Evolutionary conservation across 2,797 vertebrate genomes (phyloP).

Genomic region (Adrianichthys oophorus): DNA sequence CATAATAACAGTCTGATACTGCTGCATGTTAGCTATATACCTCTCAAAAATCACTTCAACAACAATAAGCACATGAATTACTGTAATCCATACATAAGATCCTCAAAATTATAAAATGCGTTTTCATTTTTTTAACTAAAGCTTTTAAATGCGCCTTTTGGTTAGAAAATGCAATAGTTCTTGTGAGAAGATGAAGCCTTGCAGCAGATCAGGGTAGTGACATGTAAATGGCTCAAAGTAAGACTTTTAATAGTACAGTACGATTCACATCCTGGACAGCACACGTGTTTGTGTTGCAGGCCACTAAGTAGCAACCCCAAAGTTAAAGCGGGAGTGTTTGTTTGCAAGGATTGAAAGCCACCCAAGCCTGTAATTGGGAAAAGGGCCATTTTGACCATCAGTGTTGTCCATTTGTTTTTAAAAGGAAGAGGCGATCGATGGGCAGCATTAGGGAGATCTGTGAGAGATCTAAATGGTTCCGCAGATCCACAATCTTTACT

Average conservation of each 20-base stretch:
- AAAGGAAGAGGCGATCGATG: slow-evolving; percentile 73
- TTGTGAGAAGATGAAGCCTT: slow-evolving; percentile 29
- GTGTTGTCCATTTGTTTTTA: slow-evolving; percentile 81
- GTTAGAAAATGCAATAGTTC: too few species aligned
- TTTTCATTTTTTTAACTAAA: too few species aligned
- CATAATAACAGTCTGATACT: too few species aligned
- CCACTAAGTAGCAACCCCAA: slow-evolving; percentile 57
- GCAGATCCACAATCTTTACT: slow-evolving; percentile 69
- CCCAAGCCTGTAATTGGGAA: slow-evolving; percentile 79
- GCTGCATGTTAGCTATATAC: too few species aligned
- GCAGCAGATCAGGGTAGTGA: slow-evolving; percentile 47
- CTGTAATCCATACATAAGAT: too few species aligned
- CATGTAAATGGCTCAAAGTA: slow-evolving; percentile 18
- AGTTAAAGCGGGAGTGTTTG: slow-evolving; percentile 59
- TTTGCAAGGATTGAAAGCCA: slow-evolving; percentile 70
- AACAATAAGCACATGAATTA: too few species aligned
- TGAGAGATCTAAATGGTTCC: slow-evolving; percentile 80
- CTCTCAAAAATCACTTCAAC: too few species aligned
- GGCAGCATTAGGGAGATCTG: slow-evolving; percentile 80
- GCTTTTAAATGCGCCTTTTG: too few species aligned
- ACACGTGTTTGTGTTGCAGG: slow-evolving; percentile 10
- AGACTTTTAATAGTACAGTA: slow-evolving; percentile 35
- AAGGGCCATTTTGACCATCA: slow-evolving; percentile 76
- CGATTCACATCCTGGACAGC: slow-evolving; percentile 36
- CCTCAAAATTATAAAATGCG: too few species aligned